Conservation (phyloP, 1,140 invertebrate genomes). For the Panonychus citri region DNA sequence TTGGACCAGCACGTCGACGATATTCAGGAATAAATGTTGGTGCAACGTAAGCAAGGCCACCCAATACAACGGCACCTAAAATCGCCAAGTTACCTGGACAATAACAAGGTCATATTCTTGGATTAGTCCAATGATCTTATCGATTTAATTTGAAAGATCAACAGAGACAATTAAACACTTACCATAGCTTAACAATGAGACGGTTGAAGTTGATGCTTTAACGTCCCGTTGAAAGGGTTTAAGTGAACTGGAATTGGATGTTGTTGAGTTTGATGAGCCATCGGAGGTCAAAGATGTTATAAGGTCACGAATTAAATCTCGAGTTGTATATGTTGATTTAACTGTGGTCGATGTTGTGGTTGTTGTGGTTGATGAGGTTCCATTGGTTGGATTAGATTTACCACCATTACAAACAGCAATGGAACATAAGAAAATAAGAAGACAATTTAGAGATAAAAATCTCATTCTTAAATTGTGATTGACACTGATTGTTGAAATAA, state of each 20-base stretch:
- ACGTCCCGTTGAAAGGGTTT: background rate
- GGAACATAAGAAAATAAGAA: too few species aligned
- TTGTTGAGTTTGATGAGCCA: background rate
- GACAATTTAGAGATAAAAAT: too few species aligned
- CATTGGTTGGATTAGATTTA: background rate
- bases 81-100: conserved; percentile 2
- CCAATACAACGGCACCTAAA: background rate
- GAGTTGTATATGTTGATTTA: background rate
- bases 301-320: background rate
- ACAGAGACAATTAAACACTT: background rate
- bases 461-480: too few species aligned
- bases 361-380: background rate
- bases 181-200: background rate
- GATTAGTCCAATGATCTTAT: background rate
- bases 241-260: background rate
- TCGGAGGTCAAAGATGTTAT: background rate
- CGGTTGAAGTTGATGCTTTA: background rate
- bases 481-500: too few species aligned
- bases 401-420: background rate
- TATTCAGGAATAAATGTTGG: conserved; percentile 1
- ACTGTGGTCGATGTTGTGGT: background rate
- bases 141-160: background rate
- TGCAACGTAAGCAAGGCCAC: background rate
- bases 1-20: background rate
- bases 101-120: background rate